A percentile compares a stretch with the other conserved stretches of the same genome.
phyloP scores from a whole-genome alignment of 2,888 invertebrate species.

The Seladonia tumulorum region DNA sequence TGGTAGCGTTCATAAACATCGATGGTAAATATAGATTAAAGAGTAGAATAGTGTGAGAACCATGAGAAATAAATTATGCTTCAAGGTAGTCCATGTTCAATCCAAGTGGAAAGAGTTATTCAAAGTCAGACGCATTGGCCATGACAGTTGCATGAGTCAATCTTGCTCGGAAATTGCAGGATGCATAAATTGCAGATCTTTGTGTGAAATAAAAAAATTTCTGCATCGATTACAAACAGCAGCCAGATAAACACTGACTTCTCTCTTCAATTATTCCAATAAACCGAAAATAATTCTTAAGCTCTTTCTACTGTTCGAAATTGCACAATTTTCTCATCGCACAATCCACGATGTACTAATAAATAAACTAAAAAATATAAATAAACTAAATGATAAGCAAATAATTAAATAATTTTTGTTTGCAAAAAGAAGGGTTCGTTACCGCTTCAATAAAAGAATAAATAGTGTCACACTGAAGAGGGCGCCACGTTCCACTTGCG shows the following conservation, averaged over 20 bases:
- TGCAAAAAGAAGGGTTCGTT: not conserved
- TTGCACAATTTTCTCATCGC: too few relatives aligned
- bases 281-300: not conserved
- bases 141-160: conserved; percentile 3
- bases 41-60: not conserved
- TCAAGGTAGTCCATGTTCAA: not conserved
- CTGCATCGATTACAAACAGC: not conserved
- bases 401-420: not conserved
- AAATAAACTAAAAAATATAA: too few relatives aligned
- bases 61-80: not conserved
- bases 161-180: not conserved
- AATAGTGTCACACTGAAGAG: not conserved
- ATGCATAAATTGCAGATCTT: not conserved
- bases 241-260: not conserved
- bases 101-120: not conserved
- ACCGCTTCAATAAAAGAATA: not conserved
- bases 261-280: not conserved
- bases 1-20: not conserved
- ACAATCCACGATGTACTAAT: not conserved
- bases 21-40: not conserved
- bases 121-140: not conserved
- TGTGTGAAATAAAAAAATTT: not conserved
- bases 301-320: not conserved
- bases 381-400: too few relatives aligned
- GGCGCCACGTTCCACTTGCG: conserved; percentile 26